Evolutionary conservation across 2,888 invertebrate genomes (phyloP).

Genomic region (Drosophila prostipennis): DNA sequence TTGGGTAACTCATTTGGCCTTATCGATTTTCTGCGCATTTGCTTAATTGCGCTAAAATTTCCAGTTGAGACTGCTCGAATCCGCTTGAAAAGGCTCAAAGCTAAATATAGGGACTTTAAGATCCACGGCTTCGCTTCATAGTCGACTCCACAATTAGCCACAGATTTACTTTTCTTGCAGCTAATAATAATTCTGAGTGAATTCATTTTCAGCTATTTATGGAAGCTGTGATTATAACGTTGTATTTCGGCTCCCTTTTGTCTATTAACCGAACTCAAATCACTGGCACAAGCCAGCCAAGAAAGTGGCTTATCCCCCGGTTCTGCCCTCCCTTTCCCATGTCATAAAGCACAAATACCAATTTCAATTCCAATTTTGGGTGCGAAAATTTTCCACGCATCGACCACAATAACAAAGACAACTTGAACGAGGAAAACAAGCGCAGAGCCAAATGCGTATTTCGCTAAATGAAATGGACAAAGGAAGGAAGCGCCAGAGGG

Average conservation of each 20-base stretch:
- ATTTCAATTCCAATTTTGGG: slow-evolving; percentile 54
- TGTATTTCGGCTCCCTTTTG: slow-evolving; percentile 9
- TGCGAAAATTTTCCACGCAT: slow-evolving; percentile 61
- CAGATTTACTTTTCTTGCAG: not conserved
- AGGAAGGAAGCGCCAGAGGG: slow-evolving; percentile 34
- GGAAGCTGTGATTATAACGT: slow-evolving; percentile 12
- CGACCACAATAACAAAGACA: slow-evolving; percentile 24
- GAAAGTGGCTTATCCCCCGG: slow-evolving; percentile 11
- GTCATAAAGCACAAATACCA: slow-evolving; percentile 43
- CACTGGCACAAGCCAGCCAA: slow-evolving; percentile 23
- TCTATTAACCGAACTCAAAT: slow-evolving; percentile 34
- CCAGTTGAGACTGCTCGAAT: not conserved
- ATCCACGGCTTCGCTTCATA: not conserved
- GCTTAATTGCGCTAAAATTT: not conserved
- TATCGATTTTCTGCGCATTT: slow-evolving; percentile 28
- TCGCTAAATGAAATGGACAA: slow-evolving; percentile 65
- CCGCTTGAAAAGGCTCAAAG: not conserved
- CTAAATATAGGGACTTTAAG: not conserved
- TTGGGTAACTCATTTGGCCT: slow-evolving; percentile 1
- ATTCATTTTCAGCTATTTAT: slow-evolving; percentile 24
- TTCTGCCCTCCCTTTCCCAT: not conserved
- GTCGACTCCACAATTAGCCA: slow-evolving; percentile 2
- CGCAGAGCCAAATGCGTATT: slow-evolving; percentile 57
- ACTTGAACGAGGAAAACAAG: slow-evolving; percentile 24
- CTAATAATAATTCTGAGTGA: slow-evolving; percentile 25